Evolutionary conservation across 2,888 invertebrate genomes (phyloP).

Genomic region (Muscina levida): DNA sequence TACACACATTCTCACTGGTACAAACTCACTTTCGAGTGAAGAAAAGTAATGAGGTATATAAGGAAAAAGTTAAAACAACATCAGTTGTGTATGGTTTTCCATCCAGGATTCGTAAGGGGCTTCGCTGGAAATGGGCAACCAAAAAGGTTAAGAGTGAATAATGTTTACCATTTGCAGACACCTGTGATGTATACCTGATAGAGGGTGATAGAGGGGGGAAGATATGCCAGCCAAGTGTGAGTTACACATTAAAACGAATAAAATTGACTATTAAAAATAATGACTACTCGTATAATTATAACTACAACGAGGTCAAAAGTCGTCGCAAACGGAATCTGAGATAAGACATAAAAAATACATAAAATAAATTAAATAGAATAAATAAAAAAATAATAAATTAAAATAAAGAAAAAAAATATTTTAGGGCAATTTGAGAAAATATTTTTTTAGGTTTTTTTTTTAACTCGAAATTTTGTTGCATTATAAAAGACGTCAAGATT

Average conservation of each 20-base stretch:
- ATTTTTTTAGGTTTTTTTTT: no score
- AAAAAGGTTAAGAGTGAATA: constrained; percentile 58
- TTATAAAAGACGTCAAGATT: no score
- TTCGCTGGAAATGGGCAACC: constrained; percentile 6
- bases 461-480: no score
- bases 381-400: no score
- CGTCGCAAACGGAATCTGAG: no score
- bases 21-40: not conserved
- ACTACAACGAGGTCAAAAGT: no score
- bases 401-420: no score
- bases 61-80: constrained; percentile 45
- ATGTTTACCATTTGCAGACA: constrained; percentile 60
- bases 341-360: no score
- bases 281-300: no score
- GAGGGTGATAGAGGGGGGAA: not conserved
- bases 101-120: constrained; percentile 24
- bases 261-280: constrained; percentile 30
- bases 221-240: constrained; percentile 24
- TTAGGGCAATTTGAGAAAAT: no score
- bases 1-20: not conserved
- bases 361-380: no score
- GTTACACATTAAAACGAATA: constrained; percentile 42
- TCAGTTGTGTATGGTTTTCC: constrained; percentile 42
- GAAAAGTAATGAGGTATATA: constrained; percentile 37
- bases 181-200: constrained; percentile 48